Conservation (phyloP, 2,797 vertebrate genomes). For the Alfaro cultratus region DNA sequence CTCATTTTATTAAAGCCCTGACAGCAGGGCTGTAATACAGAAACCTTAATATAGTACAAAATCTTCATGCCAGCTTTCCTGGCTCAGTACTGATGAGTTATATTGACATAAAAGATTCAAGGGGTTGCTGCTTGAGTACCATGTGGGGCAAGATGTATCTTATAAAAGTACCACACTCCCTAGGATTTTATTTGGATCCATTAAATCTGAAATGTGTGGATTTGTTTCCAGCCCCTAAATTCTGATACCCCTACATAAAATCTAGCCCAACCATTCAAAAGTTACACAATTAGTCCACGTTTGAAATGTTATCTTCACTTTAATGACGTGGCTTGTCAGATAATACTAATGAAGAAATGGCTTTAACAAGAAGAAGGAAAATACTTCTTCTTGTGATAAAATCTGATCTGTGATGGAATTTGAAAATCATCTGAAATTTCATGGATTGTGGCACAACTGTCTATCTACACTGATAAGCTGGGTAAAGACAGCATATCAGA, state of each 20-base stretch:
- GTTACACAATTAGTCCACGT: not conserved
- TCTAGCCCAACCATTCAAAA: not conserved
- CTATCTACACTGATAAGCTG: not conserved
- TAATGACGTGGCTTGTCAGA: not conserved
- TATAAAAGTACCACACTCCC: not conserved
- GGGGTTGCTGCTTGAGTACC: not conserved
- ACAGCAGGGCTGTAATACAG: not conserved
- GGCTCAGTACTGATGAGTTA: not conserved
- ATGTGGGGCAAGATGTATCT: not conserved
- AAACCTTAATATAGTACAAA: constrained; percentile 3
- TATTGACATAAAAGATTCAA: not conserved
- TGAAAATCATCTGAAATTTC: not conserved
- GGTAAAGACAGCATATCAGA: not conserved
- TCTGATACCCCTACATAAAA: not conserved
- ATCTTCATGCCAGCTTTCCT: constrained; percentile 2
- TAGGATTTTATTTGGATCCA: not conserved
- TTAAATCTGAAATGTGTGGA: not conserved
- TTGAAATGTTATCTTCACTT: not conserved
- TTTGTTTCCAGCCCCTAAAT: not conserved
- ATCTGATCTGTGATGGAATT: not conserved
- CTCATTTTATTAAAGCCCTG: not conserved
- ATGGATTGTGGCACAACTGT: not conserved
- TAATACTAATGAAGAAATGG: not conserved
- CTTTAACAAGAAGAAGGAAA: not conserved
- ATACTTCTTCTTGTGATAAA: not conserved